Evolutionary conservation across 2,888 invertebrate genomes (phyloP).

Genomic region (Drepanosiphum platanoidis): DNA sequence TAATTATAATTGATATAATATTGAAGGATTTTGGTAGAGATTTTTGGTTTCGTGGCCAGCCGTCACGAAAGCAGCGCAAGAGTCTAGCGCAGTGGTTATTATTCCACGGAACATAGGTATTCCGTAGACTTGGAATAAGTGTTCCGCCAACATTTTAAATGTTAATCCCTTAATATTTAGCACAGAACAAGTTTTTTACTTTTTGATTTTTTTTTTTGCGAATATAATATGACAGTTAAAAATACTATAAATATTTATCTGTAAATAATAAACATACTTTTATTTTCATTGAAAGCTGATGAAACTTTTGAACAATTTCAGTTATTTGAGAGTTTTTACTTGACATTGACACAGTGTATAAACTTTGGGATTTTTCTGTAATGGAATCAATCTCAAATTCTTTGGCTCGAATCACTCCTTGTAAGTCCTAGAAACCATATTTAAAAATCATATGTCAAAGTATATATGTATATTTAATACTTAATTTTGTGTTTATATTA

Average conservation of each 20-base stretch:
- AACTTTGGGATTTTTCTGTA: conserved; percentile 87
- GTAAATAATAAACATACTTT: conserved; percentile 70
- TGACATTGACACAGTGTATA: conserved; percentile 79
- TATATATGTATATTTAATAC: neutral
- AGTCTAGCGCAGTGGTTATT: too few species aligned
- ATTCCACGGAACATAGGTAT: too few species aligned
- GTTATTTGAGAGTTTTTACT: conserved; percentile 85
- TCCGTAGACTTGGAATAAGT: too few species aligned
- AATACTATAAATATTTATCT: neutral
- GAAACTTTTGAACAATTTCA: conserved; percentile 91
- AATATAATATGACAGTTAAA: neutral
- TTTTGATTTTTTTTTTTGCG: neutral
- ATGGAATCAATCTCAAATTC: conserved; percentile 93
- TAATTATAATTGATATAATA: too few species aligned
- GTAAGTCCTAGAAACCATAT: conserved; percentile 72
- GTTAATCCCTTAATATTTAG: too few species aligned
- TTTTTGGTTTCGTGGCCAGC: too few species aligned
- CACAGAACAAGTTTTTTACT: too few species aligned
- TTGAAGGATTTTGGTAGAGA: too few species aligned
- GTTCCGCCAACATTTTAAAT: too few species aligned
- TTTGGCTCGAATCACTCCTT: conserved; percentile 89
- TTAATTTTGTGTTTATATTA: neutral
- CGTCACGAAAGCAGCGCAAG: too few species aligned
- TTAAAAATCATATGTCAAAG: neutral
- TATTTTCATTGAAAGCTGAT: conserved; percentile 87